Evolutionary conservation across 2,113 vertebrate genomes (phyloP).

Genomic region (Syngnathus floridae): DNA sequence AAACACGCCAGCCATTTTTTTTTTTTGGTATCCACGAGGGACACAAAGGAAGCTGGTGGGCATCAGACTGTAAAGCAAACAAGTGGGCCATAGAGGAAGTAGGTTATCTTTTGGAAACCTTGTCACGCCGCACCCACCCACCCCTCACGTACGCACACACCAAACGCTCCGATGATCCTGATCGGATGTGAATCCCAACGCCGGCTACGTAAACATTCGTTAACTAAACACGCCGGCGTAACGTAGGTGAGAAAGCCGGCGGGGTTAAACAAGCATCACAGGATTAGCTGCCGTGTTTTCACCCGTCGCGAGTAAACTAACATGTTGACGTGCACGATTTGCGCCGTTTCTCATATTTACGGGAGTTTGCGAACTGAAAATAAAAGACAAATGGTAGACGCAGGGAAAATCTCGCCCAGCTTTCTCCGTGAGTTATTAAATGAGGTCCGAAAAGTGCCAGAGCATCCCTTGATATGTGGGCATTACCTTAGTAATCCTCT

Average conservation of each 20-base stretch:
- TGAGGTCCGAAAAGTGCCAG: constrained; percentile 46
- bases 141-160: constrained; percentile 26
- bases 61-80: constrained; percentile 71
- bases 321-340: background rate
- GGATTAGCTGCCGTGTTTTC: constrained; percentile 11
- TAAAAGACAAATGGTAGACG: constrained; percentile 6
- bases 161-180: constrained; percentile 51
- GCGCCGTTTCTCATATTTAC: too few relatives aligned
- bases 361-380: background rate
- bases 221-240: constrained; percentile 52
- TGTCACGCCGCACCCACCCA: constrained; percentile 32
- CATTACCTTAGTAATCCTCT: constrained; percentile 71
- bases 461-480: constrained; percentile 63
- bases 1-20: constrained; percentile 19
- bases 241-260: constrained; percentile 48
- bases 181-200: constrained; percentile 54
- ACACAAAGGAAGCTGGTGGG: constrained; percentile 51
- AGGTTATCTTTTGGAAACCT: constrained; percentile 57
- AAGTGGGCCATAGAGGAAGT: constrained; percentile 58
- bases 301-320: background rate
- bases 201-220: constrained; percentile 49
- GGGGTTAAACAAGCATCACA: constrained; percentile 11
- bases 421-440: constrained; percentile 46
- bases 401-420: constrained; percentile 18
- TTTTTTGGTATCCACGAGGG: constrained; percentile 7